Conservation (phyloP, 2,797 vertebrate genomes). For the Tachyglossus aculeatus region DNA sequence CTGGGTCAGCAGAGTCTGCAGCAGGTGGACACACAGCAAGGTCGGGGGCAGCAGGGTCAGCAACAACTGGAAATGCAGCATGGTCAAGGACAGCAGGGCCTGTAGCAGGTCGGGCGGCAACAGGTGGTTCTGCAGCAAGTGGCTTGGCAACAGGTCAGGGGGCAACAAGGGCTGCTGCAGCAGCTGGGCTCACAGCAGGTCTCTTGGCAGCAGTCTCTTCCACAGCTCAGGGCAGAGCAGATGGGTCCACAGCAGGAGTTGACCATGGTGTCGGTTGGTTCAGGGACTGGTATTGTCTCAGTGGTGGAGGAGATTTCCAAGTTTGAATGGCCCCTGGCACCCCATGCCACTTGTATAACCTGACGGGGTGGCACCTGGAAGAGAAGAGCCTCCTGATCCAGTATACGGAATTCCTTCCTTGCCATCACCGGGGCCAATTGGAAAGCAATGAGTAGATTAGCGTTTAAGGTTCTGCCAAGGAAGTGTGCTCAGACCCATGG, state of each 20-base stretch:
- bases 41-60: neutral
- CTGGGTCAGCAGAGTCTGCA: neutral
- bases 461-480: too few relatives aligned
- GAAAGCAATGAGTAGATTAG: too few relatives aligned
- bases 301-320: neutral
- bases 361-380: too few relatives aligned
- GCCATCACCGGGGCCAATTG: too few relatives aligned
- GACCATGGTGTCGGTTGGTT: constrained; percentile 27
- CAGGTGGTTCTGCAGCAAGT: neutral
- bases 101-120: too few relatives aligned
- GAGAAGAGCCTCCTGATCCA: too few relatives aligned
- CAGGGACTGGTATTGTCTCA: neutral
- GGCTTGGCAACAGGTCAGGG: neutral
- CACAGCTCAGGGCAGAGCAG: neutral
- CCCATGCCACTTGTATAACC: constrained; percentile 15
- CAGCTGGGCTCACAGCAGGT: neutral
- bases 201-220: neutral
- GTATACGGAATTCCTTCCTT: too few relatives aligned
- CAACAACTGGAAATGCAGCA: neutral
- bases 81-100: neutral
- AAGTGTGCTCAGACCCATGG: too few relatives aligned
- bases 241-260: constrained; percentile 6
- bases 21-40: neutral
- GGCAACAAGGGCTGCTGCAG: neutral
- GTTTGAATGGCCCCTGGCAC: neutral